These are phyloP conservation scores for Phaethon lepturus DNA, from an alignment of 2,113 vertebrate species.

Conservation along the genomic window DNA sequence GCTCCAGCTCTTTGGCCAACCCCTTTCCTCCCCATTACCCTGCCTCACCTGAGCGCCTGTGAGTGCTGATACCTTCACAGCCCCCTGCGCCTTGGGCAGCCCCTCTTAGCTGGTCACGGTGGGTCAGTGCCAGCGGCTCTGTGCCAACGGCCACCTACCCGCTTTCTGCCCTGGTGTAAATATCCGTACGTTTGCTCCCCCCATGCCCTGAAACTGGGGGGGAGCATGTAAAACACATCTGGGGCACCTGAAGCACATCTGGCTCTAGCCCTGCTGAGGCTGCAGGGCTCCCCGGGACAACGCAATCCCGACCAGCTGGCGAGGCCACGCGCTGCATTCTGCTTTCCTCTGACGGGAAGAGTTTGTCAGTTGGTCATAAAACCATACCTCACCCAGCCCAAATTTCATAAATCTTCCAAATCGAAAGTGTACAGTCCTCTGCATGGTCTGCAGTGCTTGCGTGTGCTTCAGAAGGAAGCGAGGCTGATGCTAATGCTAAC, in stretches of 20 bases:
- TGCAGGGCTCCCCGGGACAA: neutral
- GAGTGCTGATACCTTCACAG: neutral
- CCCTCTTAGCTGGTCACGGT: fast-evolving
- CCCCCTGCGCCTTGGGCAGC: neutral
- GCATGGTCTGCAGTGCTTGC: neutral
- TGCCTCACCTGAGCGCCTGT: fast-evolving
- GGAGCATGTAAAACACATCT: neutral
- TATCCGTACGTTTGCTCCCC: fast-evolving
- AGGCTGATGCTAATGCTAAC: neutral
- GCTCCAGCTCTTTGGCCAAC: neutral
- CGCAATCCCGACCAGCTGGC: neutral
- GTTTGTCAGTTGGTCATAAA: neutral
- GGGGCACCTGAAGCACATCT: neutral
- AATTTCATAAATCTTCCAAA: neutral
- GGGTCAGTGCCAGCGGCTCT: neutral
- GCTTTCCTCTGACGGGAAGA: neutral
- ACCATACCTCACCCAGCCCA: neutral
- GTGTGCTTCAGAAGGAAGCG: neutral
- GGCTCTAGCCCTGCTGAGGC: neutral
- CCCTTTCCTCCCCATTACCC: fast-evolving
- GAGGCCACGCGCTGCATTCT: fast-evolving
- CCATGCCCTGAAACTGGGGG: neutral
- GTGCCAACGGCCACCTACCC: fast-evolving
- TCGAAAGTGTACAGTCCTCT: neutral
- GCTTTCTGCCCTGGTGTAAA: neutral